Percentiles rank a stretch among this genome's conserved stretches.
These are phyloP conservation scores for Orchestia grillus DNA, from an alignment of 1,140 invertebrate genomes.

Conservation along the genomic window DNA sequence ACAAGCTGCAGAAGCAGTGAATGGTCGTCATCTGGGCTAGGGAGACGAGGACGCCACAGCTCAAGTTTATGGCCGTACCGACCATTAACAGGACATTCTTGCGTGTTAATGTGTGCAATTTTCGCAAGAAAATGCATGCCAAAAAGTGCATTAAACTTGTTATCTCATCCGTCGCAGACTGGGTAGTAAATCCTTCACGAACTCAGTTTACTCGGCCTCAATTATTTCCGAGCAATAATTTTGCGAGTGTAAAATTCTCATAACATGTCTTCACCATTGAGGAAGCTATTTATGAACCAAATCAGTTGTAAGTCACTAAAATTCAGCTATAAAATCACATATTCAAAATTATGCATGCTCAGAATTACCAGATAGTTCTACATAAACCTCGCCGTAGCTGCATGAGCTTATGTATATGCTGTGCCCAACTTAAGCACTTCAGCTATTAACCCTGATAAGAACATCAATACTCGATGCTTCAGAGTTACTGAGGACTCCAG, in stretches of 20 bases:
- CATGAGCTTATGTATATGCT: background rate
- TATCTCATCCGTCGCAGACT: background rate
- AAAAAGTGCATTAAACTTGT: background rate
- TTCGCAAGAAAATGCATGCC: constrained; percentile 24
- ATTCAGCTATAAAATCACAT: background rate
- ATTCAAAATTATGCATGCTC: background rate
- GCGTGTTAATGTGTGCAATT: constrained; percentile 33
- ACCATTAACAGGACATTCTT: constrained; percentile 27
- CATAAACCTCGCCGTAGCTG: background rate
- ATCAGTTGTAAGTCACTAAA: background rate
- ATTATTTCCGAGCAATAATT: constrained; percentile 18
- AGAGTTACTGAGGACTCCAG: too few species aligned
- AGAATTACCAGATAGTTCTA: background rate
- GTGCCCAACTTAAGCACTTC: background rate
- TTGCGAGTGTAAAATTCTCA: background rate
- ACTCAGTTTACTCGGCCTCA: background rate
- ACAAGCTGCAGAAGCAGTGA: background rate
- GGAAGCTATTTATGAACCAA: background rate
- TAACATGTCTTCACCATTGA: background rate
- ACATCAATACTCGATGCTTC: too few species aligned
- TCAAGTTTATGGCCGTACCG: constrained; percentile 17
- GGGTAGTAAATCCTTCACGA: constrained; percentile 18
- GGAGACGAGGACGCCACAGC: background rate
- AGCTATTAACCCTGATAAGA: background rate
- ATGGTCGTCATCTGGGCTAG: background rate